Base-by-base conservation (phyloP, 2,797 vertebrate genomes). In the Paratrypauchen microcephalus region DNA sequence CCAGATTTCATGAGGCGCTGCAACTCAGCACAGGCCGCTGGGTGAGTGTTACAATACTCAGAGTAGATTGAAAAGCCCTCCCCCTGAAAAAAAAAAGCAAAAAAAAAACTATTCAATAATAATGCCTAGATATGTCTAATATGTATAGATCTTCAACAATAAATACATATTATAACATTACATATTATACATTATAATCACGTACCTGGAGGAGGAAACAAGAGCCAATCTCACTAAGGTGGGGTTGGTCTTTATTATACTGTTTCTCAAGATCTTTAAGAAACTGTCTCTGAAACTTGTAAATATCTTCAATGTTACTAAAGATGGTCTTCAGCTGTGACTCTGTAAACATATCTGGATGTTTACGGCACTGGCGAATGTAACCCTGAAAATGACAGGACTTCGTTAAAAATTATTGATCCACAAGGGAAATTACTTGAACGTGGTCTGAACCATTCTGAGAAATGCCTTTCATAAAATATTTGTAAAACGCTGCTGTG, bases 251-350 rank as follows among this genome's bases (percentile, higher is more conserved):
- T 86, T 95, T 96, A 89, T 98, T 96, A 91, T 97, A 97, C 65
- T 97, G 95, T 75, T 94, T 98, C 88, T 99, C 98, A 73, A 99
- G 93, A 77, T 98, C 96, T 85, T 93, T 95, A 76, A 98, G 88
- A 86, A 99, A 99, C 83, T 93, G 95, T 77, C 97, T 96, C 85
- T 99, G 98, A 89, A 99, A 99, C 83, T 83, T 96, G 93, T 98
- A 99, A 90, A 99, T 97, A 62, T 99, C 97, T 90, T 99, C 98
- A 70, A 99, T 99, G 91, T 99, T 99, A 91, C 97, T 97, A 91
- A 99, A 99, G 88, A 99, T 99, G 75, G 94, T 98, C 84, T 91
- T 93, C 47, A 99, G 77, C 76, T 99, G 97, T 36, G 79, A 90
- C 56, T 93, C 82, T 0, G 95, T 96, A 88, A 99, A 99, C 98